Conservation (phyloP, 2,113 vertebrate genomes). For the Pyrgilauda ruficollis region DNA sequence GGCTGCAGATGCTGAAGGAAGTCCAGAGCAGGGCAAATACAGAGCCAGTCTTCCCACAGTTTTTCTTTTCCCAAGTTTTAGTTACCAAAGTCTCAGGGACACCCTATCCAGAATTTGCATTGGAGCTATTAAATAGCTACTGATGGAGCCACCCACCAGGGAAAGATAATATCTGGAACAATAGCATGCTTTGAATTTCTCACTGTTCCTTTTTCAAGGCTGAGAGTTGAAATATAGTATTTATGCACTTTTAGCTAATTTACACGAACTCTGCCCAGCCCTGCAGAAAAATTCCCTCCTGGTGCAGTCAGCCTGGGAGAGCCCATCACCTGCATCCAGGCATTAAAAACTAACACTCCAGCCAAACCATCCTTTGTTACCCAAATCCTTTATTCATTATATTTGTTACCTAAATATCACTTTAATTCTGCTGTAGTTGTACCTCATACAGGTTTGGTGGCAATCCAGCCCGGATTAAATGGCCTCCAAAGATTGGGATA, state of each 20-base stretch:
- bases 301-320: not conserved
- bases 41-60: not conserved
- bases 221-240: not conserved
- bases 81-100: not conserved
- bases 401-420: not conserved
- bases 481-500: not conserved
- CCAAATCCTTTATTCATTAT: not conserved
- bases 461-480: not conserved
- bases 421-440: not conserved
- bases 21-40: not conserved
- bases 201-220: not conserved
- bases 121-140: not conserved
- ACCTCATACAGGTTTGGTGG: not conserved
- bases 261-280: not conserved
- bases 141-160: not conserved
- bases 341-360: not conserved
- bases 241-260: not conserved
- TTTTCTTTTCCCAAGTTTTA: not conserved
- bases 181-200: not conserved
- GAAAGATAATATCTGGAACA: not conserved
- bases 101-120: not conserved
- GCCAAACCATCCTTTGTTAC: not conserved
- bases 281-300: not conserved
- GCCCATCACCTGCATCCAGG: not conserved
- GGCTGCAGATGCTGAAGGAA: not conserved